phyloP scores from a whole-genome alignment of 2,888 invertebrate species.

The Campoplex nolae region DNA sequence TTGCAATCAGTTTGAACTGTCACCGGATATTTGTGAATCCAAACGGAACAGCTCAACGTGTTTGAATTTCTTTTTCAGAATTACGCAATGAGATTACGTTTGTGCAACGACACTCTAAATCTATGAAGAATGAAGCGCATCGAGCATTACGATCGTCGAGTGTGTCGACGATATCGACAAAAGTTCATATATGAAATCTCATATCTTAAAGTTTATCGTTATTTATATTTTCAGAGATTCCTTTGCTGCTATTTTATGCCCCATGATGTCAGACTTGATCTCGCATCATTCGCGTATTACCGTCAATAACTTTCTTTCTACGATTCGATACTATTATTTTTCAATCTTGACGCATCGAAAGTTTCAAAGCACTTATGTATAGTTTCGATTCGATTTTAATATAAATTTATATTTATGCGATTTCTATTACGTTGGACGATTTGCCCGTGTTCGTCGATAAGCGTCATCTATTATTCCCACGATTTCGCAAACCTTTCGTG shows the following conservation, averaged over 20 bases:
- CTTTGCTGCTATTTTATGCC: not conserved
- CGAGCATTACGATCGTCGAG: slow-evolving; percentile 21
- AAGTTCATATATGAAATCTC: slow-evolving; percentile 37
- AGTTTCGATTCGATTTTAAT: not conserved
- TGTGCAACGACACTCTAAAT: not conserved
- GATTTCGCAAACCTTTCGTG: slow-evolving; percentile 43
- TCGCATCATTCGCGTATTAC: slow-evolving; percentile 29
- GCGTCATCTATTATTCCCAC: slow-evolving; percentile 1
- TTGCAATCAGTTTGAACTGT: not conserved
- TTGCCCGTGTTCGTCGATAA: slow-evolving; percentile 52
- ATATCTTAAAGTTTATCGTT: slow-evolving; percentile 29
- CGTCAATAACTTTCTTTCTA: slow-evolving; percentile 44
- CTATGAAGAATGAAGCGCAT: not conserved
- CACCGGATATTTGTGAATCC: not conserved
- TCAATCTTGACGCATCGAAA: not conserved
- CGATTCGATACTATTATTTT: not conserved
- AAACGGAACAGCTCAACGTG: not conserved
- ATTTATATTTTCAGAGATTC: slow-evolving; percentile 31
- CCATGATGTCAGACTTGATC: slow-evolving; percentile 36
- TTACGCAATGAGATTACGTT: not conserved
- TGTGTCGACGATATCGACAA: slow-evolving; percentile 38
- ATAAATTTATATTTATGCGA: not conserved
- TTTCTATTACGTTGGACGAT: slow-evolving; percentile 49
- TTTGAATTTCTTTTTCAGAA: not conserved
- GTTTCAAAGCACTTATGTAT: not conserved